A percentile compares a stretch with the other conserved stretches of the same genome.
Evolutionary conservation across 2,797 vertebrate species (phyloP).

Genomic region (Triplophysa bombifrons): DNA sequence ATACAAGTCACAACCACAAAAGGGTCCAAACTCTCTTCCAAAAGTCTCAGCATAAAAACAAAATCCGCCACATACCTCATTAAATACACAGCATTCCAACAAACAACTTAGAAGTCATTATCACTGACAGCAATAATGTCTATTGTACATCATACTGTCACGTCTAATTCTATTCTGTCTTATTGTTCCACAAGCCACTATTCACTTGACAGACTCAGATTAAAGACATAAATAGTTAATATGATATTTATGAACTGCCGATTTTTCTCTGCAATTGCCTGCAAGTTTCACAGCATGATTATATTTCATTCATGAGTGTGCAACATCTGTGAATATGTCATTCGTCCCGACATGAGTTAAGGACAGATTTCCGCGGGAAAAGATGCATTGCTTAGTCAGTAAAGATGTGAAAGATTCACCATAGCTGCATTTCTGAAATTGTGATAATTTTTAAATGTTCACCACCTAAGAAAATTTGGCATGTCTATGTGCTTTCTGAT

Average conservation of each 20-base stretch:
- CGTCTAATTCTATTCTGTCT: conserved; percentile 48
- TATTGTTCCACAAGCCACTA: conserved; percentile 56
- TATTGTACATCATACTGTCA: conserved; percentile 54
- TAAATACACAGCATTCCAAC: conserved; percentile 51
- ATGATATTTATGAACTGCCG: conserved; percentile 59
- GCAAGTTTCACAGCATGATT: conserved; percentile 54
- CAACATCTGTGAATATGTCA: conserved; percentile 41
- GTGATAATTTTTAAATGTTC: background rate
- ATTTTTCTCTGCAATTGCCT: conserved; percentile 58
- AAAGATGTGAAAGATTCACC: background rate
- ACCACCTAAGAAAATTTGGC: background rate
- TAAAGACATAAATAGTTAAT: conserved; percentile 70
- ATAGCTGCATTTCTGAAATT: background rate
- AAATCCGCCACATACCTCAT: conserved; percentile 10
- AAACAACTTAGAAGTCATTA: conserved; percentile 49
- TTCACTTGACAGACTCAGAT: conserved; percentile 48
- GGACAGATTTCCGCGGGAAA: conserved; percentile 4
- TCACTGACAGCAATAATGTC: conserved; percentile 40
- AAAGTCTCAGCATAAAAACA: background rate
- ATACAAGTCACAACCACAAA: too few relatives aligned
- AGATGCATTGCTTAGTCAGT: background rate
- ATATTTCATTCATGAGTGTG: conserved; percentile 66
- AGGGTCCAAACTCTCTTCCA: too few relatives aligned
- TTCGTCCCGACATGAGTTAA: background rate
- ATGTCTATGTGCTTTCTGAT: background rate